Conservation (phyloP, 2,888 invertebrate species). For the Euphydryas editha region DNA sequence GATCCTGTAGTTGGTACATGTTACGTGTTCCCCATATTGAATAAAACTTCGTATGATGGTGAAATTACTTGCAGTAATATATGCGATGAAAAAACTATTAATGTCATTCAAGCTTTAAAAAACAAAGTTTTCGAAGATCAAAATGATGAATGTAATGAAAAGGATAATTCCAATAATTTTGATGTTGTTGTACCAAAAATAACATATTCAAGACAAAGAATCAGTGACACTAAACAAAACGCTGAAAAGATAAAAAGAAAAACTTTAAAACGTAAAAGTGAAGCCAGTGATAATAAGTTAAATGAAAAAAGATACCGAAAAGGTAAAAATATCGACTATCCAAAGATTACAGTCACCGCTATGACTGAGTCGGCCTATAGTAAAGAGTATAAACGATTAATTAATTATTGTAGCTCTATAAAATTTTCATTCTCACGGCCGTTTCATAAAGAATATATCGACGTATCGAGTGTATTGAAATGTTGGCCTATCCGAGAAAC, state of each 20-base stretch:
- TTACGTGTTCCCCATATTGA: constrained; percentile 57
- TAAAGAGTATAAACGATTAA: constrained; percentile 62
- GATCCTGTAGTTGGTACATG: constrained; percentile 58
- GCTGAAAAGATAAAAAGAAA: constrained; percentile 40
- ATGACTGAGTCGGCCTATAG: constrained; percentile 55
- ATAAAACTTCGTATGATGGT: constrained; percentile 31
- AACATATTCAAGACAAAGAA: constrained; percentile 56
- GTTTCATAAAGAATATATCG: constrained; percentile 67
- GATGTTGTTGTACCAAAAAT: constrained; percentile 55
- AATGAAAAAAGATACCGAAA: constrained; percentile 64
- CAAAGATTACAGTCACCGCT: constrained; percentile 54
- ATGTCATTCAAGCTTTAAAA: constrained; percentile 33
- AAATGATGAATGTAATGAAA: constrained; percentile 41
- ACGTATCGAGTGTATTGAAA: constrained; percentile 55
- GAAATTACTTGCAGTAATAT: constrained; percentile 33
- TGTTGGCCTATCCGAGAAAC: constrained; percentile 62
- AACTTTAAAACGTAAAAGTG: constrained; percentile 63
- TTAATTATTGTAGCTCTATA: constrained; percentile 66
- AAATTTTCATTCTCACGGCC: constrained; percentile 71
- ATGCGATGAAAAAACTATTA: constrained; percentile 27
- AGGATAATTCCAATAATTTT: constrained; percentile 40
- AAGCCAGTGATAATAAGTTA: constrained; percentile 52
- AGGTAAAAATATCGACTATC: constrained; percentile 70
- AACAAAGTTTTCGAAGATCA: constrained; percentile 35
- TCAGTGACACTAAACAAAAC: constrained; percentile 18